Evolutionary conservation across 2,113 vertebrate species (phyloP), one percentile per base, ranked within the genome.

Genomic region (Pteropus alecto): DNA sequence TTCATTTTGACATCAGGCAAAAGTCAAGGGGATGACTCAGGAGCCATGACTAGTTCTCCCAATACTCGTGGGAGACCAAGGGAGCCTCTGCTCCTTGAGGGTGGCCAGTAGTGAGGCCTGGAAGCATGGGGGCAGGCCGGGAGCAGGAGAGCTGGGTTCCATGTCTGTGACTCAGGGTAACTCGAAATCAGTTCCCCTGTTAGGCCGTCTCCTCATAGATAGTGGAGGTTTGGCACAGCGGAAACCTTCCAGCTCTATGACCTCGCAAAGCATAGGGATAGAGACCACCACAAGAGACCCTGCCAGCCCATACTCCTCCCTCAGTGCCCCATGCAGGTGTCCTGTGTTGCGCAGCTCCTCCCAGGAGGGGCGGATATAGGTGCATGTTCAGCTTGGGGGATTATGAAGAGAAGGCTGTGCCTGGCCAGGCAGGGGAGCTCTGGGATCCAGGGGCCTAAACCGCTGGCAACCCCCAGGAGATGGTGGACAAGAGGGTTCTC

Each of bases 1-100:
- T 97, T 97, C 95, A 22, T 63, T 91, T 96, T 92, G 48, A 86
- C 90, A 97, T 92, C 94, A 92, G 58, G 87, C 90, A 87, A 43
- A 96, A 94, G 68, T 84, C 85, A 85, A 60, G 38, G 71, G 24
- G 16, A 67, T 83, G 93, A 95, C 67, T 96, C 84, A 92, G 83
- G 73, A 85, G 16, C 16, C 1, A 26, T 24, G 76, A 65, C 22
- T 10, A 48, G 38, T 85, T 78, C 63, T 89, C 77, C 41, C 11
- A 5, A 19, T 10, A 21, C 38, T 11, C 6, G 0, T 3, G 1
- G 74, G 68, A 71, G 83, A 6, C 77, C 43, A 21, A 10, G 68
- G 33, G 79, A 43, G n/a, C 79, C 63, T 51, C n/a, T 61, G n/a
- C 61, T 76, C 74, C 51, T 48, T 16, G 48, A 63, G 48, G 30